phyloP scores from a whole-genome alignment of 2,888 invertebrate genomes.

The Neelides folsomi region DNA sequence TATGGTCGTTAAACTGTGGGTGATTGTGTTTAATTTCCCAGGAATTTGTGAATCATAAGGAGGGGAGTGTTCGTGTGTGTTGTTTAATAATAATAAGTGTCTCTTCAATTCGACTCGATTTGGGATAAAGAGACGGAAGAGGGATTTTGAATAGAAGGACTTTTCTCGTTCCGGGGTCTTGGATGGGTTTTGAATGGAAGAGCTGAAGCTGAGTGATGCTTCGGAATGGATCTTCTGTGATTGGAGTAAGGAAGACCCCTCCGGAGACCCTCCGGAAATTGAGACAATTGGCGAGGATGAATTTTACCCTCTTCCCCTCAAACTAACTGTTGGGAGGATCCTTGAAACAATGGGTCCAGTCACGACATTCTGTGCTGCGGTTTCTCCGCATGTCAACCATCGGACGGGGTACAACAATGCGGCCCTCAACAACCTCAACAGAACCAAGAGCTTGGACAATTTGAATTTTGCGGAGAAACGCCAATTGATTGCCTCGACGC shows the following conservation, averaged over 20 bases:
- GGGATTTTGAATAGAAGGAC: too few relatives aligned
- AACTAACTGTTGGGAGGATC: constrained; percentile 1
- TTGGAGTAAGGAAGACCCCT: background rate
- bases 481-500: constrained; percentile 72
- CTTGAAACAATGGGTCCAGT: constrained; percentile 25
- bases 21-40: too few relatives aligned
- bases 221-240: constrained; percentile 24
- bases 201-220: constrained; percentile 21
- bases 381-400: constrained; percentile 9
- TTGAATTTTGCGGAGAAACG: constrained; percentile 83
- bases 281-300: constrained; percentile 2
- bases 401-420: constrained; percentile 16
- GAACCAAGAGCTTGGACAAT: constrained; percentile 38
- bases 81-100: background rate
- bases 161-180: background rate
- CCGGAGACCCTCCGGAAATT: background rate
- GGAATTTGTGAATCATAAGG: too few relatives aligned
- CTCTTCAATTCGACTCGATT: background rate
- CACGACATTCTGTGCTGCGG: constrained; percentile 27
- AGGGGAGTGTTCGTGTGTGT: too few relatives aligned
- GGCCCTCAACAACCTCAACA: constrained; percentile 24
- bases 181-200: constrained; percentile 10
- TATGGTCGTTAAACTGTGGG: too few relatives aligned
- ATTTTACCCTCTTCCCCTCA: background rate
- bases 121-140: too few relatives aligned